Evolutionary conservation across 2,113 vertebrate genomes (phyloP).

Genomic region (Lepus timidus): DNA sequence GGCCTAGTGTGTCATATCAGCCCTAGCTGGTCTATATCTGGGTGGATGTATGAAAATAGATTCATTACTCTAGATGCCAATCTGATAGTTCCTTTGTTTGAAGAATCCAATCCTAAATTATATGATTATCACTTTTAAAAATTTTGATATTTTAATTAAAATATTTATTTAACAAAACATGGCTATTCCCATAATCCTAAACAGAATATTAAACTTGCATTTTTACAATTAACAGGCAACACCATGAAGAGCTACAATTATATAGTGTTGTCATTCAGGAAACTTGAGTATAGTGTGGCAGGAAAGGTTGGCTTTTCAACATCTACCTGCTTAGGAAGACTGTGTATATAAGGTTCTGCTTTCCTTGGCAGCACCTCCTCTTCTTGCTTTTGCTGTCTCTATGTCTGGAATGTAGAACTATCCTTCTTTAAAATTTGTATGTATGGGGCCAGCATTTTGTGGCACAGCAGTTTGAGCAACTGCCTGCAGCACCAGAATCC

Average conservation of each 20-base stretch:
- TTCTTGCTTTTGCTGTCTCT: background rate
- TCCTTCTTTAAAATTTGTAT: background rate
- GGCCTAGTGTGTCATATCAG: background rate
- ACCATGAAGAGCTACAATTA: background rate
- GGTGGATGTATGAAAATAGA: background rate
- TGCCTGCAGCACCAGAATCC: too few relatives aligned
- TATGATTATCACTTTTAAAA: background rate
- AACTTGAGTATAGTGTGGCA: background rate
- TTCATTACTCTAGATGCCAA: slow-evolving; percentile 15
- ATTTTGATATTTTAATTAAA: slow-evolving; percentile 41
- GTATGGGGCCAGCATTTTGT: too few relatives aligned
- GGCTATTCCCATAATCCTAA: background rate
- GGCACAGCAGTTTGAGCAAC: too few relatives aligned
- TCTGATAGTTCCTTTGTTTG: slow-evolving; percentile 33
- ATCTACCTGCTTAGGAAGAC: background rate
- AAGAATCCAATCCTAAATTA: background rate
- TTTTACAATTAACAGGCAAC: background rate
- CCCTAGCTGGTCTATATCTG: background rate
- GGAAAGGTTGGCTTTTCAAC: background rate
- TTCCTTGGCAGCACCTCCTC: background rate
- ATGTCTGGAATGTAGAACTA: background rate
- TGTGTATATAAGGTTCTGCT: background rate
- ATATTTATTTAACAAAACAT: background rate
- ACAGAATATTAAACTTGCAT: background rate
- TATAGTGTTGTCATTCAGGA: background rate